Percentiles rank a stretch among this genome's conserved stretches.
Conservation (phyloP, 1,140 invertebrate species). For the Aphidius gifuensis region DNA sequence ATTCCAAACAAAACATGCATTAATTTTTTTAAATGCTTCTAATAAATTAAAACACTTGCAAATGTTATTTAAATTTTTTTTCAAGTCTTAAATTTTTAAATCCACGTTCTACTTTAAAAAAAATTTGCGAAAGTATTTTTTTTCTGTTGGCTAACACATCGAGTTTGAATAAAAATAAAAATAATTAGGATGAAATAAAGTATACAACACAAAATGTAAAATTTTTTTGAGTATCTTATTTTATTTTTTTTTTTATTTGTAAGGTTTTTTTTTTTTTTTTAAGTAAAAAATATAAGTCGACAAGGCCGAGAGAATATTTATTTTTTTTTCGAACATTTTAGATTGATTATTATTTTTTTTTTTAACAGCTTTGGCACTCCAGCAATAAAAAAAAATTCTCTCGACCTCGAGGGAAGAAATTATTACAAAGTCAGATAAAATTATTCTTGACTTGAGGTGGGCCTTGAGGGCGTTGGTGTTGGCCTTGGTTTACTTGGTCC, state of each 20-base stretch:
- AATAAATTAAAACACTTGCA: no score
- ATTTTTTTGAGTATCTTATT: conserved; percentile 18
- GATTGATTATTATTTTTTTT: conserved; percentile 10
- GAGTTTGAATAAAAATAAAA: no score
- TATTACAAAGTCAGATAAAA: no score
- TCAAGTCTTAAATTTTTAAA: no score
- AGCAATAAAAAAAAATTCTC: background rate
- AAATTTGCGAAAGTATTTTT: no score
- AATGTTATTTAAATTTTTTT: no score
- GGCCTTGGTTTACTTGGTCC: conserved; percentile 57
- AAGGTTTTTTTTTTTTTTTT: conserved; percentile 20
- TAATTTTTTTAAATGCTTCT: no score
- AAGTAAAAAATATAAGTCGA: conserved; percentile 21
- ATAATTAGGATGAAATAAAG: conserved; percentile 5
- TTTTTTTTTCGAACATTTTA: conserved; percentile 12
- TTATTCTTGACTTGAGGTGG: conserved; percentile 39
- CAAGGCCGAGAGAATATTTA: conserved; percentile 8
- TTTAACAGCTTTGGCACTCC: conserved; percentile 26
- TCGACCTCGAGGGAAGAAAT: no score
- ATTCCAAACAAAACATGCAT: no score
- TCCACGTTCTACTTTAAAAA: no score
- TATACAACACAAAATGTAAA: conserved; percentile 2
- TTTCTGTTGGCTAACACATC: no score
- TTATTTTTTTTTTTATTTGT: conserved; percentile 25
- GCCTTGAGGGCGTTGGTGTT: conserved; percentile 53